Evolutionary conservation across 2,888 invertebrate genomes (phyloP), one percentile per base, ranked within the genome.

Genomic region (Entomobrya proxima): DNA sequence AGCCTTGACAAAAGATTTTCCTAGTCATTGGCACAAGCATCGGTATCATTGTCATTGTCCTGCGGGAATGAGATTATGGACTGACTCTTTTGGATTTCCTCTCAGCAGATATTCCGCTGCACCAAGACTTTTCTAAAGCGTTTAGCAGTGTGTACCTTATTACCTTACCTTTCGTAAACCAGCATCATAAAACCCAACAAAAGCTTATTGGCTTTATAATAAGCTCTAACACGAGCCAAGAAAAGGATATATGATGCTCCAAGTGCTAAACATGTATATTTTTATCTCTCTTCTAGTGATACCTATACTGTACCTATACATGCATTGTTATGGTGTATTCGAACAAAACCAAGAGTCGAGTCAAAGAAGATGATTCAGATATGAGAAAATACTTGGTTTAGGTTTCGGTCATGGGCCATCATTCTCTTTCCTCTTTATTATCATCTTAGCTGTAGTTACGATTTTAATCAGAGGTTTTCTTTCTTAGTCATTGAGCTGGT

Each of bases 21-120:
- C 78, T 69, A 69, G 84, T 84, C 84, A 84, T 84, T 76, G 67
- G 32, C 78, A 72, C 40, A 61, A 47, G 67, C 69, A 55, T 67
- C 64, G 69, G 58, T 83, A 40, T 55, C 69, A 72, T 76, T 84
- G 64, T 40, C 72, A 72, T 72, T 72, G 67, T 67, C 67, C 67
- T 67, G 40, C 15, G 67, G 67, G 40, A 67, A 67, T 67, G 40
- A 40, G 67, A 67, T 67, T 67, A 37, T 67, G 37, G 37, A 58
- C 58, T 40, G 58, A 64, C 18, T 78, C 13, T 76, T 44, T 78
- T 27, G 21, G 11, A 7, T 67, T 67, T 67, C 67, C 67, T 67
- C 40, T 67, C 40, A 67, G 40, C 37, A 67, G 40, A 13, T 67
- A 67, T 67, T 24, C 21, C 21, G 18, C 61, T 6, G 15, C 35